Conservation (phyloP, 2,113 vertebrate genomes). For the Lathamus discolor region DNA sequence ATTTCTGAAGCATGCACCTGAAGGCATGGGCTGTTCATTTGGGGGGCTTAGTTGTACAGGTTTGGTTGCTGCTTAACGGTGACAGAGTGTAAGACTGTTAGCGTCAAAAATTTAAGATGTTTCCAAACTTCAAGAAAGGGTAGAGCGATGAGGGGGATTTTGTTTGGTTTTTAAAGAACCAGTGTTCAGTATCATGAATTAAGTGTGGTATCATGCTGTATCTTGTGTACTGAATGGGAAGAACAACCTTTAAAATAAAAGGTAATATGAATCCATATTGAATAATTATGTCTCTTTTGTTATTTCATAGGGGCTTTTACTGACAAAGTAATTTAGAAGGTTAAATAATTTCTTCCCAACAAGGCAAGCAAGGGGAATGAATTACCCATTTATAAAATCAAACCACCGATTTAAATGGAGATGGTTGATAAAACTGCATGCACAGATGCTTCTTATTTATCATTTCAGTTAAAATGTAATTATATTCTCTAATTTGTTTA, state of each 20-base stretch:
- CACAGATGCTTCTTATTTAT: slow-evolving; percentile 53
- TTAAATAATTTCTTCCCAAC: slow-evolving; percentile 20
- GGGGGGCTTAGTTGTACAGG: background rate
- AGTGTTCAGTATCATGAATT: background rate
- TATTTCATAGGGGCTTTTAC: background rate
- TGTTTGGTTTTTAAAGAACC: background rate
- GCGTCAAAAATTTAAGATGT: background rate
- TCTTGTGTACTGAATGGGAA: background rate
- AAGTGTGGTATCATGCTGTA: background rate
- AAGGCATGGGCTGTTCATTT: background rate
- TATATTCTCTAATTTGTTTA: slow-evolving; percentile 55
- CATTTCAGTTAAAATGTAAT: slow-evolving; percentile 54
- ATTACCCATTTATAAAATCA: slow-evolving; percentile 41
- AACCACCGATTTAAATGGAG: slow-evolving; percentile 37
- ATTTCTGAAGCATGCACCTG: background rate
- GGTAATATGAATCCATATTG: background rate
- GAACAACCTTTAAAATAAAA: background rate
- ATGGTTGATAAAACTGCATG: slow-evolving; percentile 42
- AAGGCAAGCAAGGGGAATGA: slow-evolving; percentile 24
- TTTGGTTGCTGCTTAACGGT: background rate
- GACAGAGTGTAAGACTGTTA: background rate
- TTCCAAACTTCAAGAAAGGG: background rate
- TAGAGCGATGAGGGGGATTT: background rate
- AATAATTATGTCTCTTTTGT: background rate
- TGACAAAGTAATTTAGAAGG: slow-evolving; percentile 28